Conservation (phyloP, 2,113 vertebrate species). For the Myrmecobius fasciatus region DNA sequence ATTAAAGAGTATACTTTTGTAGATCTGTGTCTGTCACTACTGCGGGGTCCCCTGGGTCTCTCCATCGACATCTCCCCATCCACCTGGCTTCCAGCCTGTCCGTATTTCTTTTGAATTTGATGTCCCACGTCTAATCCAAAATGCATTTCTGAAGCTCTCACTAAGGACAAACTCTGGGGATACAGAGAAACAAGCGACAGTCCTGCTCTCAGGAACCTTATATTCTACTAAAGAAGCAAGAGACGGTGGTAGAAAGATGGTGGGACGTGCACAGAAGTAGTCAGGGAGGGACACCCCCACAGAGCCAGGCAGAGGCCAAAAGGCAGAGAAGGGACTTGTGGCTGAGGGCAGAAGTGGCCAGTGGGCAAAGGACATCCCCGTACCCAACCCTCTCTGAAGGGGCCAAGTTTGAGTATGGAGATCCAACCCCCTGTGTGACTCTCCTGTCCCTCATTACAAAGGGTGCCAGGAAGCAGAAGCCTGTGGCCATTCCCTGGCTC, state of each 20-base stretch:
- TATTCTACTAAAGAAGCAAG: no score
- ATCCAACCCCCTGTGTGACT: background rate
- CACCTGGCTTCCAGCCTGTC: background rate
- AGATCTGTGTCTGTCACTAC: background rate
- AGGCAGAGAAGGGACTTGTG: background rate
- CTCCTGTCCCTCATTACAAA: background rate
- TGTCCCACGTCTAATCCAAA: background rate
- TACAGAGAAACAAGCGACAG: background rate
- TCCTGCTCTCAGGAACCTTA: background rate
- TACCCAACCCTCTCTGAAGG: background rate
- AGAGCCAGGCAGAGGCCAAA: background rate
- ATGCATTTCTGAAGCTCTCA: background rate
- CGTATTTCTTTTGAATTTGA: background rate
- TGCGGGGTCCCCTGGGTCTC: background rate
- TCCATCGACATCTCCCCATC: background rate
- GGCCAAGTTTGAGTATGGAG: no score
- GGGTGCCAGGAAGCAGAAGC: background rate
- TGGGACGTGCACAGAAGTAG: background rate
- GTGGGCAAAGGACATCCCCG: background rate
- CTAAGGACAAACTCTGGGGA: background rate
- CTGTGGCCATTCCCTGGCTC: background rate
- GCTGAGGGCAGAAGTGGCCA: background rate
- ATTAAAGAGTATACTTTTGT: slow-evolving; percentile 61
- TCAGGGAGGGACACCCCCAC: background rate
- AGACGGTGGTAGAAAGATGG: background rate